Evolutionary conservation across 2,888 invertebrate species (phyloP), one percentile per base, ranked within the genome.

Genomic region (Cremastinae sp.): DNA sequence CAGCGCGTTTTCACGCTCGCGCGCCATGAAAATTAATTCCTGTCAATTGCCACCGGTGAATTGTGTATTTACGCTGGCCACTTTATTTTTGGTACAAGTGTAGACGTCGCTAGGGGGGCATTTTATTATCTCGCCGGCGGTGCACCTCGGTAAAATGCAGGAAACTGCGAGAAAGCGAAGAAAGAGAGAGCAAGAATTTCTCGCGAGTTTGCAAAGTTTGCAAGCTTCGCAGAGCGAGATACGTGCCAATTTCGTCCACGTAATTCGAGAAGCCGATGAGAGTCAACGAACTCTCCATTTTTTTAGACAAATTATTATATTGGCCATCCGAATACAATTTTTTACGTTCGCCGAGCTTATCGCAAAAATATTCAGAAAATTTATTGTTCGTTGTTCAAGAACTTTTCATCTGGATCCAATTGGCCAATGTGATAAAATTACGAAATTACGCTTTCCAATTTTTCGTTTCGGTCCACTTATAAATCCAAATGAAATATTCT

Each of bases 121-220:
- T 75, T 75, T 65, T 65, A 70, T 75, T 75, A 75, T 75, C 59
- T 54, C 58, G 70, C 65, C 70, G 36, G 61, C 41, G 49, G 45
- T 9, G 18, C 38, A 12, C 34, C 54, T 65, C 12, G 36, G 28
- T 5, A 28, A 28, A 28, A 28, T 2, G 16, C 49, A 74, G 34
- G 22, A n/a, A 38, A n/a, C 10, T 7, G 18, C 4, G 8, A 38
- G 12, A 16, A n/a, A 1, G 54, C 18, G 45, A 54, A 54, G n/a
- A 45, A 36, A 66, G 2, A 9, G 54, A 34, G 66, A 16, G 54
- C 7, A 34, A 47, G 4, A n/a, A 16, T 9, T 51, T n/a, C 14
- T n/a, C 5, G 14, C 10, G 45, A 43, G 28, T 22, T 38, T 16
- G 14, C 5, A 38, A 12, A 10, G 38, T 28, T 12, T 14, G 28